These are phyloP conservation scores for Anoplophora glabripennis DNA, from an alignment of 1,140 invertebrate species.

Conservation along the genomic window DNA sequence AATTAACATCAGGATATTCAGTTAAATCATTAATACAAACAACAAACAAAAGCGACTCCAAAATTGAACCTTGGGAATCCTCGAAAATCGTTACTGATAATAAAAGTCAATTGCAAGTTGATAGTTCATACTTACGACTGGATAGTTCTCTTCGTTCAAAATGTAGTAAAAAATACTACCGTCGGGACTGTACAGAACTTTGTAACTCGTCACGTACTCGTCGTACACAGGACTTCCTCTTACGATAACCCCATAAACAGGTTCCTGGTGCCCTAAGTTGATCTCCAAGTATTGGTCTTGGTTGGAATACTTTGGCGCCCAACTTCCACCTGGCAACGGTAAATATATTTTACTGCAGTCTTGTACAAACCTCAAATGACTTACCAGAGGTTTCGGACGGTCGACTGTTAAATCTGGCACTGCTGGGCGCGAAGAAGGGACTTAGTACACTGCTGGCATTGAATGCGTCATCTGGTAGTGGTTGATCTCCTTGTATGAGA, in stretches of 20 bases:
- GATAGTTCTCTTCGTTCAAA: constrained; percentile 28
- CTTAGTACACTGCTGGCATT: constrained; percentile 57
- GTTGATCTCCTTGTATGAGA: constrained; percentile 54
- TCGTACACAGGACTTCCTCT: constrained; percentile 64
- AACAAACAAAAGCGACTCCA: no score
- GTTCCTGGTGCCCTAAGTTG: constrained; percentile 59
- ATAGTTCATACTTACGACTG: constrained; percentile 13
- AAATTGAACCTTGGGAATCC: no score
- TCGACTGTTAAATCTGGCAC: constrained; percentile 52
- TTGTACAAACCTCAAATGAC: not conserved
- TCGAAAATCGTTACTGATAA: no score
- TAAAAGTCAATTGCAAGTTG: no score
- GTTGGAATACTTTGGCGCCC: constrained; percentile 60
- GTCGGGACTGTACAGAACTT: constrained; percentile 61
- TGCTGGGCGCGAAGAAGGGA: constrained; percentile 52
- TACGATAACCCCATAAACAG: constrained; percentile 70
- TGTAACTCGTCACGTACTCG: constrained; percentile 73
- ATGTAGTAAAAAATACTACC: constrained; percentile 28
- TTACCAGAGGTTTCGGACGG: constrained; percentile 21
- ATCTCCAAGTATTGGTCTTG: constrained; percentile 69
- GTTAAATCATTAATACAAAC: no score
- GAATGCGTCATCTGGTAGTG: constrained; percentile 57
- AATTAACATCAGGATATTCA: no score
- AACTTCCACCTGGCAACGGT: constrained; percentile 52
- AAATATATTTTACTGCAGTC: constrained; percentile 19